Evolutionary conservation across 2,888 invertebrate species (phyloP).

Genomic region (Idaea straminata): DNA sequence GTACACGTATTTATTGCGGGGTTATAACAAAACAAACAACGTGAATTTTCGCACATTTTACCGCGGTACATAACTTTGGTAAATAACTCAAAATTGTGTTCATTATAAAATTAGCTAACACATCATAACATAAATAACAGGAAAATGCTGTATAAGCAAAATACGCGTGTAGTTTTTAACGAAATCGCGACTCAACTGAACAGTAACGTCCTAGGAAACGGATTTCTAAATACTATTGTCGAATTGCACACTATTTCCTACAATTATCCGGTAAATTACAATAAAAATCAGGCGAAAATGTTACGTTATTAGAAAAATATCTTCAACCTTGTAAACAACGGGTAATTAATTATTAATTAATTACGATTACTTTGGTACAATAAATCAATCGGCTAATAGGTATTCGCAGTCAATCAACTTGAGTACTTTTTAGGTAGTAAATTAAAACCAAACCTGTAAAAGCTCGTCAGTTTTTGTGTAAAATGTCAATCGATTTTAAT

Average conservation of each 20-base stretch:
- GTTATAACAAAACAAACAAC: constrained; percentile 13
- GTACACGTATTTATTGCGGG: constrained; percentile 18
- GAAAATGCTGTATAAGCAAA: constrained; percentile 9
- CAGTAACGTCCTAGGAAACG: constrained; percentile 29
- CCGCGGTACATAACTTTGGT: not conserved
- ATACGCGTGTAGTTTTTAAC: constrained; percentile 30
- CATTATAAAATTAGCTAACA: not conserved
- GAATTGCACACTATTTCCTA: constrained; percentile 41
- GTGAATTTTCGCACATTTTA: not conserved
- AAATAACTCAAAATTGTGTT: no score
- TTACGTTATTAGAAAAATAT: constrained; percentile 39
- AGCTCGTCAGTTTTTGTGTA: not conserved
- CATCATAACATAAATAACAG: constrained; percentile 5
- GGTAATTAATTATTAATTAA: constrained; percentile 20
- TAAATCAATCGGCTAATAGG: not conserved
- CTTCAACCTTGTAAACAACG: constrained; percentile 21
- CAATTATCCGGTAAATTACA: constrained; percentile 40
- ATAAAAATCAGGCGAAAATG: constrained; percentile 26
- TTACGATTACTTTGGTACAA: not conserved
- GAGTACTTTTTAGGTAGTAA: not conserved
- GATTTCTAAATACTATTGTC: constrained; percentile 44
- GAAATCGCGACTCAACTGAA: constrained; percentile 31
- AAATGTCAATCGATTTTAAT: not conserved
- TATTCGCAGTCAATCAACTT: not conserved
- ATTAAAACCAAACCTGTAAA: not conserved